phyloP scores from a whole-genome alignment of 2,888 invertebrate species.

The Eudasyphora cyanicolor region DNA sequence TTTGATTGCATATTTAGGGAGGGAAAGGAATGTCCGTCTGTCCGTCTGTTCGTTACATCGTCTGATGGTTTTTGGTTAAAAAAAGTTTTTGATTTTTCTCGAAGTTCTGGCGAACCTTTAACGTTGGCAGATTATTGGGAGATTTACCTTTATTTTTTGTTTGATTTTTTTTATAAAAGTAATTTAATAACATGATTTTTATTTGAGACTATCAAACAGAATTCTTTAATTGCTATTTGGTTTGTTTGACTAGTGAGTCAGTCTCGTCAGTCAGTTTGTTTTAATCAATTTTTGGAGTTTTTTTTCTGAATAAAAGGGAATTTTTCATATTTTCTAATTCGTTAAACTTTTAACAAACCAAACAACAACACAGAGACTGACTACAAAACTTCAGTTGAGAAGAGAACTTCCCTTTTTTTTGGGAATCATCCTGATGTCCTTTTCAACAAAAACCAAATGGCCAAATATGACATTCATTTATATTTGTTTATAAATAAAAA shows the following conservation, averaged over 20 bases:
- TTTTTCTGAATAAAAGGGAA: conserved; percentile 53
- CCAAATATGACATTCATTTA: conserved; percentile 63
- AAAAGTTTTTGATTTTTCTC: neutral
- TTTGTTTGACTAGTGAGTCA: neutral
- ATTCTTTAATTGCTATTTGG: conserved; percentile 59
- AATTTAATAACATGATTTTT: conserved; percentile 28
- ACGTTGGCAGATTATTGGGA: neutral
- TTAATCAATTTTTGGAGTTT: conserved; percentile 62
- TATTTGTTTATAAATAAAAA: conserved; percentile 70
- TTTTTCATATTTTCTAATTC: conserved; percentile 67
- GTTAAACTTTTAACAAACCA: conserved; percentile 67
- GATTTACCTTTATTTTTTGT: neutral
- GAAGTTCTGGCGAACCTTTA: no score
- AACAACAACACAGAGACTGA: conserved; percentile 49
- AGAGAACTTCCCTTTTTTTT: no score
- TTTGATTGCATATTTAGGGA: neutral
- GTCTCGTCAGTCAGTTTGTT: conserved; percentile 33
- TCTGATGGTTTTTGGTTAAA: neutral
- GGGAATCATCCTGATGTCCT: neutral
- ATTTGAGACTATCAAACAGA: conserved; percentile 33
- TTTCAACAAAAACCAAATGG: neutral
- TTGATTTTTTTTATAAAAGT: conserved; percentile 16
- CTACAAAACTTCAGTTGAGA: conserved; percentile 19
- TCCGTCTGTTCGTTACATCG: neutral
- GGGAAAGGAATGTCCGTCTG: neutral